Base-by-base conservation (phyloP, 2,113 vertebrate genomes). In the Tonatia bakeri region DNA sequence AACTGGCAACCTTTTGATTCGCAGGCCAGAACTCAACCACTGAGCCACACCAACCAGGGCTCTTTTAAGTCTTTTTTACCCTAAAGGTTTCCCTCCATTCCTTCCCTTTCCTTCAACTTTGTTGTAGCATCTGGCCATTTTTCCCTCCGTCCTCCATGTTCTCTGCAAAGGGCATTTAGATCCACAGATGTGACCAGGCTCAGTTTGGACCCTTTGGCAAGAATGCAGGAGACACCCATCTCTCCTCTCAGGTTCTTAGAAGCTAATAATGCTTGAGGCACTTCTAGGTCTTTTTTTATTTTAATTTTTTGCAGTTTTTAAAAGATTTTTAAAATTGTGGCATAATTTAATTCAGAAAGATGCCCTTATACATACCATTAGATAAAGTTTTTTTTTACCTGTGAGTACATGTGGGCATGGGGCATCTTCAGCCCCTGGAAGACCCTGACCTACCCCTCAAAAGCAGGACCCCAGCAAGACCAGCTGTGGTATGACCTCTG, bases 261-360 rank as follows among this genome's bases (percentile, higher is more conserved):
- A 67, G 20, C 38, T 77, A 31, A 26, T 22, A 38, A 28, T 31
- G 38, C n/a, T 43, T 36, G 31, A 26, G 43, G 14, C 2, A 7
- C 15, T 80, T 85, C 61, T 70, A 17, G n/a, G 56, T 45, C 13
- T 56, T 85, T 95, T 95, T 38, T 40, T 26, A 13, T 43, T 95
- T 91, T 95, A 45, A 28, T 7, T n/a, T 79, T 94, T 82, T 80
- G 15, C 15, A 61, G 22, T 79, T 91, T 95, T 76, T 43, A 90
- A 95, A n/a, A 26, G 10, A 70, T 76, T 45, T 75, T 75, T 47
- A 64, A 43, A 50, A 33, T 56, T 69, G 33, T 59, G 13, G 24
- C 22, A 47, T 87, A 70, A 75, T 45, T 54, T 84, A 83, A 40
- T 38, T 3, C 28, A 90, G 50, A 85, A 80, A 86, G 33, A 22